Percentiles rank a stretch among this genome's conserved stretches.
phyloP scores from a whole-genome alignment of 2,797 vertebrate species.

The Anableps anableps region DNA sequence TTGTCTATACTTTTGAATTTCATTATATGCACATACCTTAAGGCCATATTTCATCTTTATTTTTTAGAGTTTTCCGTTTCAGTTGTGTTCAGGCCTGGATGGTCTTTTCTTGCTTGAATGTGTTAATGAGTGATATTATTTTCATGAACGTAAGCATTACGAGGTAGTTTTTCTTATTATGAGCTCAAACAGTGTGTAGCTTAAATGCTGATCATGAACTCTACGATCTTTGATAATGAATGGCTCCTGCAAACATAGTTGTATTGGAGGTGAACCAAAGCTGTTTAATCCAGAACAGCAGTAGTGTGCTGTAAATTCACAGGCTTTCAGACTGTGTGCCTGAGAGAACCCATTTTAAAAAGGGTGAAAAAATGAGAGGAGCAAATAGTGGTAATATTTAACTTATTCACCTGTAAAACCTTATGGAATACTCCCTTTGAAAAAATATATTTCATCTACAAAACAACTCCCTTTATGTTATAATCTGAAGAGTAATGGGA shows the following conservation, averaged over 20 bases:
- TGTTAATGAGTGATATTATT: not conserved
- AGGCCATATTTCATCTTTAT: not conserved
- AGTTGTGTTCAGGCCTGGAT: not conserved
- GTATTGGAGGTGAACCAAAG: not conserved
- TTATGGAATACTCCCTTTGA: not conserved
- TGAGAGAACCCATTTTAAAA: not conserved
- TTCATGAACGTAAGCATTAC: not conserved
- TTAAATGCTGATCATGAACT: not conserved
- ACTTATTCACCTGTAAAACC: not conserved
- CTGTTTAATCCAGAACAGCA: not conserved
- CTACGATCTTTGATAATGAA: not conserved
- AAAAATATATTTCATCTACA: not conserved
- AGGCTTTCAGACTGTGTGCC: not conserved
- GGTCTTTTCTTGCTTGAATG: slow-evolving; percentile 1
- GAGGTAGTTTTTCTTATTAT: not conserved
- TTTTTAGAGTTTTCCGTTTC: not conserved
- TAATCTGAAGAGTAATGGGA: not conserved
- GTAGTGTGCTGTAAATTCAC: not conserved
- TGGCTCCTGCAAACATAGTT: not conserved
- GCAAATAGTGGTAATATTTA: not conserved
- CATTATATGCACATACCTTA: not conserved
- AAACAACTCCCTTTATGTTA: not conserved
- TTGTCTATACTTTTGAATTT: not conserved
- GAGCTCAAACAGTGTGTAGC: not conserved
- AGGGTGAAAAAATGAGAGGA: not conserved